These are phyloP conservation scores for Brachionichthys hirsutus DNA, from an alignment of 2,113 vertebrate genomes.

Conservation along the genomic window DNA sequence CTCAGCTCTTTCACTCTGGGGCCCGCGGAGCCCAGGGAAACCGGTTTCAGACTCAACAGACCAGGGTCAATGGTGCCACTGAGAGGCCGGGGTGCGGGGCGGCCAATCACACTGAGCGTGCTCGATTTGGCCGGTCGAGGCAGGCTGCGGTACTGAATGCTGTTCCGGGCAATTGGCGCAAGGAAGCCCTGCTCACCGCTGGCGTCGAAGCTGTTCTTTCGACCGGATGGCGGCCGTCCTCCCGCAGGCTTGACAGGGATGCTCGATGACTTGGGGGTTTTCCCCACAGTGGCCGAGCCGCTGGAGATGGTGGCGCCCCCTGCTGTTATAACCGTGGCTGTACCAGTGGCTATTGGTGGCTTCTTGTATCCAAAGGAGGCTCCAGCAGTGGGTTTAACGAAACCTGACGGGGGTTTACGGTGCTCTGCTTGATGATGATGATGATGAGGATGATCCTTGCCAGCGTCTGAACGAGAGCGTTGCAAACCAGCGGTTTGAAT, in stretches of 20 bases:
- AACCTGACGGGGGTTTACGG: slow-evolving; percentile 92
- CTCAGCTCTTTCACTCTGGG: slow-evolving; percentile 83
- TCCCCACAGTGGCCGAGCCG: slow-evolving; percentile 88
- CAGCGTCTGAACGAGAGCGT: slow-evolving; percentile 91
- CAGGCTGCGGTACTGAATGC: slow-evolving; percentile 96
- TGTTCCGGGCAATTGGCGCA: slow-evolving; percentile 85
- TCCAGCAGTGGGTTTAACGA: slow-evolving; percentile 84
- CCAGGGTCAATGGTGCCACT: slow-evolving; percentile 88
- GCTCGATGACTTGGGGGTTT: slow-evolving; percentile 89
- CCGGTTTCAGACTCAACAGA: slow-evolving; percentile 85
- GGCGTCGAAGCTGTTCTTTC: slow-evolving; percentile 94
- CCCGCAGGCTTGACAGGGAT: slow-evolving; percentile 90
- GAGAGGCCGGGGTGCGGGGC: slow-evolving; percentile 76
- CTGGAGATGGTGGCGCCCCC: slow-evolving; percentile 81
- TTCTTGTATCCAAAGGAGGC: slow-evolving; percentile 93
- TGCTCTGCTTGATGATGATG: slow-evolving; percentile 79
- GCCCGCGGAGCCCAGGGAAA: slow-evolving; percentile 57
- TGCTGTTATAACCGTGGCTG: slow-evolving; percentile 88
- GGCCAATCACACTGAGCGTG: slow-evolving; percentile 89
- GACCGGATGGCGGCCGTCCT: slow-evolving; percentile 65
- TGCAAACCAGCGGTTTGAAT: slow-evolving; percentile 87
- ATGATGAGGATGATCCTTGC: slow-evolving; percentile 81
- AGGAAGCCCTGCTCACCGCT: slow-evolving; percentile 86
- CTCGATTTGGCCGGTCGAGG: slow-evolving; percentile 95
- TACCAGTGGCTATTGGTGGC: slow-evolving; percentile 83